Base-by-base conservation (phyloP, 1,140 invertebrate species). In the Temnothorax nylanderi region DNA sequence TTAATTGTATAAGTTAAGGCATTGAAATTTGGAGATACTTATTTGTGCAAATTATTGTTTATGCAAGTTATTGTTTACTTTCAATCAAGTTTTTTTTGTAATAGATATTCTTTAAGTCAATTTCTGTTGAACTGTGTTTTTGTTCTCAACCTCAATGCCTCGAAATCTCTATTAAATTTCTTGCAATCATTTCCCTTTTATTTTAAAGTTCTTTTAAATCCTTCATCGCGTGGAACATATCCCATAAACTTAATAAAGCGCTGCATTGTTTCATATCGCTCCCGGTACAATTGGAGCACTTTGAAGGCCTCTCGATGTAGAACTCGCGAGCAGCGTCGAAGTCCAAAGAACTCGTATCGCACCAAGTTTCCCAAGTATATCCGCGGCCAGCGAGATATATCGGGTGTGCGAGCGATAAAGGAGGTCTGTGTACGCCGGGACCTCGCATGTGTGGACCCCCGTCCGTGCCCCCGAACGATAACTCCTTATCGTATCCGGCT, bases 401-500 rank as follows among this genome's bases (percentile, higher is more conserved):
- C 82, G 88, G 85, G 85, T 86, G 76, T 80, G 86, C 58, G 37
- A 78, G 67, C 18, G 91, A 90, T 92, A 90, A 92, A 86, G 49
- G 51, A 82, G 58, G 44, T 56, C 62, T 80, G 74, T 69, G 60
- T 86, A 75, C 41, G 41, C 41, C 41, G 80, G 16, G 67, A 34
- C 26, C 18, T 67, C 72, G 77, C 80, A 67, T 85, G 75, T 87
- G 76, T 82, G 67, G 64, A 84, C 75, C 77, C 80, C 54, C 85
- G 87, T 92, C 82, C 86, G 92, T 92, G 71, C 89, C 72, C 47
- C 64, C 65, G 69, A 82, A 89, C 91, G 94, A 94, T 94, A 95
- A 93, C 85, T 88, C 82, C 90, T 94, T 95, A 95, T 95, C 94
- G 88, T 94, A 94, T 94, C 93, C 94, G 92, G 93, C 92, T 94